Base-by-base conservation (phyloP, 2,797 vertebrate genomes). In the Tragelaphus eurycerus region DNA sequence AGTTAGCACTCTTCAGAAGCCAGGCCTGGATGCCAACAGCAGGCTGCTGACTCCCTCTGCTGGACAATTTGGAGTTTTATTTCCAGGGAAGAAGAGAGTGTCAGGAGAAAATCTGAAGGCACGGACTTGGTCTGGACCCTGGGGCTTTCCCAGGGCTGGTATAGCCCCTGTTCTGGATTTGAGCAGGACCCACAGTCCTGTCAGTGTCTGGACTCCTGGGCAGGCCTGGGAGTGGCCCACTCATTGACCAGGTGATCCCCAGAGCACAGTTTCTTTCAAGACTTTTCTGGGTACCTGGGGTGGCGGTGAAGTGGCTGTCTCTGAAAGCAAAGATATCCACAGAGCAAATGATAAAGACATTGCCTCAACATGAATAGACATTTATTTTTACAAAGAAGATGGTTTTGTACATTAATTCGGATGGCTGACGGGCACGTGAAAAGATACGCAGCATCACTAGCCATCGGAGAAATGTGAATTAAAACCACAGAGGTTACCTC, bases 21-120 rank as follows among this genome's bases (percentile, higher is more conserved):
- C 4, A 7, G 0, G 34, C 27, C 71, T 13, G 31, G 25, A 79
- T 16, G 43, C 67, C 55, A 93, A 55, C 34, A 6, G 76, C 91
- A 43, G 96, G 93, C 92, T 38, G 52, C 67, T 34, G 86, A 89
- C 97, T 52, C 98, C 98, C 97, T 96, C 98, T 98, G 92, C 98
- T 93, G 98, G 46, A 86, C 0, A 12, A 12, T 81, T 6, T 43
- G 9, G 74, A 62, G 76, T 10, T 59, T 54, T 90, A 94, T 95
- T 27, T 9, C 78, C 1, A 8, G 31, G 0, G 27, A 46, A 71
- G 89, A 4, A 6, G 8, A 7, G 46, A 48, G 64, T 0, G 19
- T 7, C 29, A 0, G 3, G 19, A 25, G 31, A 48, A 17, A 43
- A 11, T 2, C 23, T 8, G 29, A 7, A 55, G 25, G 16, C 60